A percentile compares a stretch with the other conserved stretches of the same genome.
phyloP scores from a whole-genome alignment of 2,797 vertebrate genomes.

The Avahi laniger region DNA sequence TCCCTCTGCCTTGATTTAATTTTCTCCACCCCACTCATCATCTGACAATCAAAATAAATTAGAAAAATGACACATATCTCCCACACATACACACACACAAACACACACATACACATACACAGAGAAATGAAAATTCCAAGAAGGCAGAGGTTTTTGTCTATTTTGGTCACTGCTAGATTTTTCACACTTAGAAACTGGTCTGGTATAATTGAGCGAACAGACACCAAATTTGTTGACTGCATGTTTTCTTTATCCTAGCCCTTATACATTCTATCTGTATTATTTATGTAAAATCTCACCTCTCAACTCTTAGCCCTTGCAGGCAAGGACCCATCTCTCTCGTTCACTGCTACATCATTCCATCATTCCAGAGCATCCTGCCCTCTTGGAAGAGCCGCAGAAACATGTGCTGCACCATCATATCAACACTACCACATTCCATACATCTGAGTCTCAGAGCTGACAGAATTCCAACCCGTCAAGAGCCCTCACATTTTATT shows the following conservation, averaged over 20 bases:
- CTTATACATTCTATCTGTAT: not conserved
- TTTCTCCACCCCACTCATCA: not conserved
- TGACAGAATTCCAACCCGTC: not conserved
- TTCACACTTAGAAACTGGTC: not conserved
- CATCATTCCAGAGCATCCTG: not conserved
- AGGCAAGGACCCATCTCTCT: not conserved
- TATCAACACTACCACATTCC: not conserved
- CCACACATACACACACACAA: not conserved
- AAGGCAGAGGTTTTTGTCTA: not conserved
- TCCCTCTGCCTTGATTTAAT: not conserved
- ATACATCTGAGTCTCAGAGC: not conserved
- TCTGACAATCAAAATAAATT: not conserved
- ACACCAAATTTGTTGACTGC: not conserved
- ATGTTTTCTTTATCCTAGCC: not conserved
- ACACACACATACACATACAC: not conserved
- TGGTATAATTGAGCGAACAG: not conserved
- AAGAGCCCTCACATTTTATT: conserved; percentile 51
- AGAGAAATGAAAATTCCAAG: not conserved
- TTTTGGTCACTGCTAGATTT: not conserved
- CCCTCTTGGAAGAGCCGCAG: not conserved
- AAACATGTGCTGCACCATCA: accelerated
- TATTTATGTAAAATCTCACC: not conserved
- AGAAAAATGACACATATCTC: not conserved
- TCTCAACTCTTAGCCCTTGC: not conserved
- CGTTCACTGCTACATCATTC: not conserved